These are phyloP conservation scores for Pecten maximus DNA, from an alignment of 2,888 invertebrate species.

Conservation along the genomic window DNA sequence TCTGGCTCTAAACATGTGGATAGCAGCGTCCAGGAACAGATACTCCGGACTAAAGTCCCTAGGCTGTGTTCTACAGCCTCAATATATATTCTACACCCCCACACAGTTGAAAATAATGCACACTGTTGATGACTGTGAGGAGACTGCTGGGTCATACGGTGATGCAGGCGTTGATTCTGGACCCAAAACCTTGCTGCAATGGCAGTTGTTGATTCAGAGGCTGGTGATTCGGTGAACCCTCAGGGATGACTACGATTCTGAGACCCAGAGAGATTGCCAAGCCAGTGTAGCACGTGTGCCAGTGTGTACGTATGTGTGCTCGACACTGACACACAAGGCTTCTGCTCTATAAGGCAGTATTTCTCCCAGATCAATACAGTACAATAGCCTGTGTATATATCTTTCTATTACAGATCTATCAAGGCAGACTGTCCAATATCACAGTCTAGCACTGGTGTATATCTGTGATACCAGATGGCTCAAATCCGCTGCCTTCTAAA, in stretches of 20 bases:
- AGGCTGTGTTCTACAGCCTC: neutral
- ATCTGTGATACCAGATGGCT: neutral
- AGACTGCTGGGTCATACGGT: neutral
- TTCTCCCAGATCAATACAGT: neutral
- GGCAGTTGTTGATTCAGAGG: neutral
- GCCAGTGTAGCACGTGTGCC: conserved; percentile 18
- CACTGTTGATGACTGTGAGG: neutral
- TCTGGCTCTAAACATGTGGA: neutral
- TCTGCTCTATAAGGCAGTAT: conserved; percentile 8
- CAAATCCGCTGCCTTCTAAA: neutral
- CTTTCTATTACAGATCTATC: conserved; percentile 7
- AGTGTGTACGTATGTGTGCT: neutral
- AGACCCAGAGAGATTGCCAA: conserved; percentile 1
- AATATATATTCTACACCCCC: neutral
- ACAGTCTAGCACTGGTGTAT: neutral
- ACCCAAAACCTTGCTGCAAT: neutral
- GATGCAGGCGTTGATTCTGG: neutral
- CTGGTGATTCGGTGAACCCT: neutral
- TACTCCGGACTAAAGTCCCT: neutral
- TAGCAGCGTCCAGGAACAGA: neutral
- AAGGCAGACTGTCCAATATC: neutral
- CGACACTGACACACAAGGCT: neutral
- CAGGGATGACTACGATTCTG: neutral
- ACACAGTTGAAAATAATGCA: neutral
- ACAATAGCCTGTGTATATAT: neutral